Evolutionary conservation across 1,140 invertebrate species (phyloP).

Genomic region (Dolichoris vasculosae): DNA sequence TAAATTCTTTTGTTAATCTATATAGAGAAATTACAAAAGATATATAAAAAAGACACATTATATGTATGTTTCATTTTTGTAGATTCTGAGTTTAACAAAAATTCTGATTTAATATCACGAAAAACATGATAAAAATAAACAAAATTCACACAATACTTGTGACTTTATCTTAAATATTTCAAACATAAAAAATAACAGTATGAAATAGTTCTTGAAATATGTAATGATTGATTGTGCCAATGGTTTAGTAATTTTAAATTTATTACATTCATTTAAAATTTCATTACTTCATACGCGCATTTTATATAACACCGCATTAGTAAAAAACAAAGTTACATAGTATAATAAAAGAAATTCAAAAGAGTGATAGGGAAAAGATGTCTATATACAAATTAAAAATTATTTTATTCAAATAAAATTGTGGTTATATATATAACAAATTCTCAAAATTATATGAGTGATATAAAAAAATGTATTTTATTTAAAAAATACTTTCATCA

Average conservation of each 20-base stretch:
- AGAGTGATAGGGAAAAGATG: too few relatives aligned
- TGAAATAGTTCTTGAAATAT: constrained; percentile 32
- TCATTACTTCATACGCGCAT: too few relatives aligned
- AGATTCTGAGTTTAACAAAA: constrained; percentile 9
- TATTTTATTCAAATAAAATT: too few relatives aligned
- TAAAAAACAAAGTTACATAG: background rate
- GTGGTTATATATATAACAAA: too few relatives aligned
- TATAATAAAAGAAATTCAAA: too few relatives aligned
- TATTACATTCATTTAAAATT: too few relatives aligned
- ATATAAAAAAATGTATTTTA: too few relatives aligned
- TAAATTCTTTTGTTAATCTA: background rate
- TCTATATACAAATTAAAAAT: too few relatives aligned
- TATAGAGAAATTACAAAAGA: background rate
- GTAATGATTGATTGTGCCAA: constrained; percentile 48
- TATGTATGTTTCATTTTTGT: constrained; percentile 1
- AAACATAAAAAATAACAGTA: constrained; percentile 34
- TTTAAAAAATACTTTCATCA: too few relatives aligned
- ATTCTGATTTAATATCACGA: background rate
- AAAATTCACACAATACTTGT: constrained; percentile 4
- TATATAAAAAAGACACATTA: background rate
- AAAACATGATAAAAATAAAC: constrained; percentile 7
- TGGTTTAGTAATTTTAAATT: too few relatives aligned
- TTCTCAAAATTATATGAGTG: too few relatives aligned
- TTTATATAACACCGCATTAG: too few relatives aligned
- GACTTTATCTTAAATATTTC: constrained; percentile 48